Evolutionary conservation across 2,888 invertebrate species (phyloP), one percentile per base, ranked within the genome.

Genomic region (Cerceris ruficornis): DNA sequence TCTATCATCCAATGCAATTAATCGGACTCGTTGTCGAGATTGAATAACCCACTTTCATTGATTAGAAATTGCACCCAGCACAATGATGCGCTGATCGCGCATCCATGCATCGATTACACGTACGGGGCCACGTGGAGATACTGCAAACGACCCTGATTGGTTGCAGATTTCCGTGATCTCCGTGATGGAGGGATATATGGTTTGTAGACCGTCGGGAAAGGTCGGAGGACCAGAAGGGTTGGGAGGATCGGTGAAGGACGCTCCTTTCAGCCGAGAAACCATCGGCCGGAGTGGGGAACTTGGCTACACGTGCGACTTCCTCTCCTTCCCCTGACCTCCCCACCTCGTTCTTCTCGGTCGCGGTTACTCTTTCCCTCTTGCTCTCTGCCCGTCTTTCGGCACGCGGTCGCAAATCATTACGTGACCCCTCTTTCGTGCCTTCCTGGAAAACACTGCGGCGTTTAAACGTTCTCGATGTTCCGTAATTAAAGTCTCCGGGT

Each of bases 191-290:
- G 57, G 60, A 28, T 41, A 28, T 60, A 50, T 43, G 57, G 52
- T n/a, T 55, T 61, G 69, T 58, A 42, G 52, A 62, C 78, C 69
- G 67, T 75, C 62, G 60, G 69, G 76, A 75, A 70, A 67, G 73
- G 73, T 78, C 67, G 77, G 68, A 71, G 66, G 75, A 81, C 71
- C 73, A 67, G 55, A 67, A 69, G 77, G 80, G 81, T 66, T 69
- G 70, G 81, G 77, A 74, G 73, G 76, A 82, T 77, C 80, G 82
- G 81, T 77, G 84, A 85, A 85, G 84, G 84, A 85, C 84, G 83
- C 77, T 83, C 79, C 75, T 82, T 85, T 85, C 78, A 79, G 67
- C 65, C 66, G 57, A 76, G 76, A 74, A 68, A 70, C 77, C 60
- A 62, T 54, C 43, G 17, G 14, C 1, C 28, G 39, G 58, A 76